A percentile compares a stretch with the other conserved stretches of the same genome.
Evolutionary conservation across 2,113 vertebrate species (phyloP).

Genomic region (Eidolon helvum): DNA sequence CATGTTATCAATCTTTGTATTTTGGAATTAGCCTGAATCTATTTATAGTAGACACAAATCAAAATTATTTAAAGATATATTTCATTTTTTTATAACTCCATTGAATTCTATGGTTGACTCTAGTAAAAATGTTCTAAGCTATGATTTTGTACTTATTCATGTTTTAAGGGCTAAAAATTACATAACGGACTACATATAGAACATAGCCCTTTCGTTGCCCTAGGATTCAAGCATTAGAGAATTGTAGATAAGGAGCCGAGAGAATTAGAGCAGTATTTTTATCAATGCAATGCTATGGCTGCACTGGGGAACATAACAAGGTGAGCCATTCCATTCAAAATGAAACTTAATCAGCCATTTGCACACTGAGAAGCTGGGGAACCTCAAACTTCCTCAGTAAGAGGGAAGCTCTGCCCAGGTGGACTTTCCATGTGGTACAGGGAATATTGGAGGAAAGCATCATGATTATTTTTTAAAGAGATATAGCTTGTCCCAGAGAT

Average conservation of each 20-base stretch:
- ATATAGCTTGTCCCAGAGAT: not conserved
- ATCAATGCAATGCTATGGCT: not conserved
- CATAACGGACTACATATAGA: not conserved
- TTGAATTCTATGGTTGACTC: not conserved
- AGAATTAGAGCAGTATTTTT: not conserved
- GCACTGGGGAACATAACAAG: not conserved
- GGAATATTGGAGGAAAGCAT: not conserved
- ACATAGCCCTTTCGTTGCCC: not conserved
- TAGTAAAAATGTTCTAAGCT: not conserved
- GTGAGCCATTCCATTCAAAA: not conserved
- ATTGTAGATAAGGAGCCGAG: not conserved
- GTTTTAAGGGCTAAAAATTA: not conserved
- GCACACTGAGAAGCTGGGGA: not conserved
- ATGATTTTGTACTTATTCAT: not conserved
- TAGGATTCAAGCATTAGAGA: not conserved
- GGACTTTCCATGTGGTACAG: not conserved
- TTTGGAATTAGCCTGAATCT: not conserved
- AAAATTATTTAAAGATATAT: not conserved
- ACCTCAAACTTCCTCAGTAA: not conserved
- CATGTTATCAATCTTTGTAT: not conserved
- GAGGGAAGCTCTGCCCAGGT: not conserved
- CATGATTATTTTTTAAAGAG: not conserved
- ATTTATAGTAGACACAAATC: not conserved
- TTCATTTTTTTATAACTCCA: not conserved
- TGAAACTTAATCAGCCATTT: not conserved